Base-by-base conservation (phyloP, 2,113 vertebrate genomes). In the Genyomyrus donnyi region DNA sequence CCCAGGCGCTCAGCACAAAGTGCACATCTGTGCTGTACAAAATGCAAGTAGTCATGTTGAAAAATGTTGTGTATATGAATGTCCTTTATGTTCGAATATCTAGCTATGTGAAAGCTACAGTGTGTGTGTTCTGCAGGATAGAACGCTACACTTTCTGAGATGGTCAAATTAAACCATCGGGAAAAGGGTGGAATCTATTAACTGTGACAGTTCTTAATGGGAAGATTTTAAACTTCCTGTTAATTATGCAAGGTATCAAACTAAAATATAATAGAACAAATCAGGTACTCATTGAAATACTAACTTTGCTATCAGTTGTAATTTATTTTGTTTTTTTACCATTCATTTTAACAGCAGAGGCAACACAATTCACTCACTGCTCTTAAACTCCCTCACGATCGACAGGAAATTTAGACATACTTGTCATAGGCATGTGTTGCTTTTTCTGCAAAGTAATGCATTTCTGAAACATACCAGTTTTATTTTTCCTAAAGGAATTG, bases 121-220 rank as follows among this genome's bases (percentile, higher is more conserved):
- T 94, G 93, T 92, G 93, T 92, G 94, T 95, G 95, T 96, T 96
- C 96, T 96, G 96, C 96, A 93, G 96, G 96, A 94, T 96, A 94
- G 96, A 96, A 95, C 95, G 93, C 94, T 92, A 93, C 92, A 92
- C 92, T 91, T 89, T 93, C 91, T 93, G 90, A 91, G 94, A 93
- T 94, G 93, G 94, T 94, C 90, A 94, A 91, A 89, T 39, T 93
- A 92, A 93, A 92, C 89, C 89, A 90, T 52, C 85, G 52, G 84
- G 66, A 89, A 91, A 77, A 80, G 89, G 89, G 94, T 93, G 92
- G 93, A 95, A 94, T 94, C 92, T 93, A 93, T 95, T 95, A 94
- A 95, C 96, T 96, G 95, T 95, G 95, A 94, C 91, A 3, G 90
- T 88, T 92, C 85, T 88, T 89, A 91, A 90, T 35, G 39, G 90